These are phyloP conservation scores for Proterorhinus semilunaris DNA, from an alignment of 2,113 vertebrate species.

Conservation along the genomic window DNA sequence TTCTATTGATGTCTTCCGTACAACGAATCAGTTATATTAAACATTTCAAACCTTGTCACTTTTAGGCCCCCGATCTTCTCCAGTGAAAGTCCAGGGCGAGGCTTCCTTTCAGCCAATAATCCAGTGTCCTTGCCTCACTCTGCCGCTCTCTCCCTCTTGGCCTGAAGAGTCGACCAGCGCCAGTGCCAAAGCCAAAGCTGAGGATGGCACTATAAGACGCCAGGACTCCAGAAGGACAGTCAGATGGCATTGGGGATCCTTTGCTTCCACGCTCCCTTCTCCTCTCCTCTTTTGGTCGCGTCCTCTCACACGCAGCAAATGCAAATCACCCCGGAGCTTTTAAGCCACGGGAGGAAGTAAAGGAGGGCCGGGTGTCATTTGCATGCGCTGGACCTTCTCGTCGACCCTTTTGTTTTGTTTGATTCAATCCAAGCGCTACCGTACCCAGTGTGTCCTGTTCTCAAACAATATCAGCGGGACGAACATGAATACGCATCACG, in stretches of 20 bases:
- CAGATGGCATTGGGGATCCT: constrained; percentile 39
- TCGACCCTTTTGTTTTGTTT: too few species aligned
- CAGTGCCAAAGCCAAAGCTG: constrained; percentile 11
- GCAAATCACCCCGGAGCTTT: constrained; percentile 39
- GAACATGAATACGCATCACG: too few species aligned
- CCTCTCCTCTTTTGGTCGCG: constrained; percentile 21
- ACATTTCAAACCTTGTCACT: not conserved
- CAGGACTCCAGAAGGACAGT: constrained; percentile 34
- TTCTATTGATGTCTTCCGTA: too few species aligned
- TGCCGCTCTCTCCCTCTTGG: constrained; percentile 10
- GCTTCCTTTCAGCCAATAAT: constrained; percentile 6
- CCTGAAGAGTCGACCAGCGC: not conserved
- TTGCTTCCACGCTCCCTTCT: constrained; percentile 14
- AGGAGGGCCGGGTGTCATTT: not conserved
- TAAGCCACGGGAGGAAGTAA: constrained; percentile 36
- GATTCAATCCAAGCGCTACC: too few species aligned
- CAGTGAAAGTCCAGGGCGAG: not conserved
- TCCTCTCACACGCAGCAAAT: constrained; percentile 35
- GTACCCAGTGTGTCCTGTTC: too few species aligned
- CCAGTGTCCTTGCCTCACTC: constrained; percentile 14
- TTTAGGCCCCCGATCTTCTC: not conserved
- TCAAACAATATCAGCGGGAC: too few species aligned
- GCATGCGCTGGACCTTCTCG: constrained; percentile 12
- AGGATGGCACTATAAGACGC: constrained; percentile 27
- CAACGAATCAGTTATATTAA: too few species aligned